phyloP scores from a whole-genome alignment of 2,888 invertebrate genomes.

The Onthophagus sagittarius region DNA sequence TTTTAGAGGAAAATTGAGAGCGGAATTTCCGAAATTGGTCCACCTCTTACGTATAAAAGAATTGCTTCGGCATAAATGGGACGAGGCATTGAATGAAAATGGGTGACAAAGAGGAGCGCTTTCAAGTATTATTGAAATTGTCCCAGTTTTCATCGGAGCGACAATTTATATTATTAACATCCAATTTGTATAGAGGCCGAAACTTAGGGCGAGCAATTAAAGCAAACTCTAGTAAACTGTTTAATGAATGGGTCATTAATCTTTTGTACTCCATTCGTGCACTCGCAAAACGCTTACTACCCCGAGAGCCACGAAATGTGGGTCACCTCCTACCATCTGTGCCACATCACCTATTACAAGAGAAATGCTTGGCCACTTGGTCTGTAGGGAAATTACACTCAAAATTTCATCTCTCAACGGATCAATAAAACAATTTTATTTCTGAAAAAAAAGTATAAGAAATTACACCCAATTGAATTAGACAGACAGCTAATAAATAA shows the following conservation, averaged over 20 bases:
- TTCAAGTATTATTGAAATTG: not conserved
- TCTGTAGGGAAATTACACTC: not conserved
- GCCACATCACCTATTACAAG: conserved; percentile 9
- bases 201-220: conserved; percentile 2
- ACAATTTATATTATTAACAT: not conserved
- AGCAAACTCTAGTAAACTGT: conserved; percentile 9
- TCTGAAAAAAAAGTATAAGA: not conserved
- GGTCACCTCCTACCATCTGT: conserved; percentile 8
- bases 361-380: not conserved
- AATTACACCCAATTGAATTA: not conserved
- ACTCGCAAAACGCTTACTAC: not conserved
- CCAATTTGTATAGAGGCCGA: conserved; percentile 3
- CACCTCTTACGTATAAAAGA: not conserved
- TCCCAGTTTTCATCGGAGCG: not conserved
- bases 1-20: not conserved
- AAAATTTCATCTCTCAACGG: not conserved
- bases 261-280: conserved; percentile 6
- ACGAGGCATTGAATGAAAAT: not conserved
- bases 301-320: conserved; percentile 1
- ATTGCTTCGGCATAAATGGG: not conserved
- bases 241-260: conserved; percentile 10
- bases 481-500: not conserved
- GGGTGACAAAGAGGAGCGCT: not conserved
- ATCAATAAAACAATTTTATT: not conserved
- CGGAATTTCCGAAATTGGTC: not conserved